Base-by-base conservation (phyloP, 2,797 vertebrate species). In the Apogon talboti region DNA sequence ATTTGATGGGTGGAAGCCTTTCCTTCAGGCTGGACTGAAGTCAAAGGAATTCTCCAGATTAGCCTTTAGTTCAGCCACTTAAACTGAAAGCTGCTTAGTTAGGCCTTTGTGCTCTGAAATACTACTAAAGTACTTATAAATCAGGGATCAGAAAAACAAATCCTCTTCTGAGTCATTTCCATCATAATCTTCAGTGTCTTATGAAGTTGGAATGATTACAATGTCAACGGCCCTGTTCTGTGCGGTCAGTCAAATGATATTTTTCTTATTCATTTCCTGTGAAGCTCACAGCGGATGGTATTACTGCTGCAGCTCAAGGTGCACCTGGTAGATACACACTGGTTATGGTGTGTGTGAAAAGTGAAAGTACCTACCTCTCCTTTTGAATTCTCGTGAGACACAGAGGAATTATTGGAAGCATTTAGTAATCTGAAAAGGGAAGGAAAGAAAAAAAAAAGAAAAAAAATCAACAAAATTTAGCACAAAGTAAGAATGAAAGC, bases 341-440 rank as follows among this genome's bases (percentile, higher is more conserved):
- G 30, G 40, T 35, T 41, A 30, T 1, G 46, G 66, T 58, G 35
- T 13, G 35, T 13, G 21, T 44, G 37, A 37, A 76, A 21, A 48
- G 11, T 28, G 44, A 24, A 64, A 74, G 52, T 30, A 78, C 85
- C 65, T 88, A 97, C 98, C 95, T 99, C 96, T 86, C 89, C 91
- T 61, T 94, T 93, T 1, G 85, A 63, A 62, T 92, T 94, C 66
- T 98, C 96, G 52, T 94, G 94, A 86, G 94, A 88, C 87, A 93
- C 94, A 46, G 92, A 87, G 59, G 93, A 90, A 76, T 96, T 93
- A 89, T 95, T 95, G 72, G 93, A 93, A 57, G 92, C 93, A 77
- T 89, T 95, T 83, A 99, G 91, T 90, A 99, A 94, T 92, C 98
- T 99, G 86, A 48, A 86, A 80, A 79, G 71, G 30, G 74, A 76